phyloP scores from a whole-genome alignment of 2,888 invertebrate species.

The Dioctria linearis region DNA sequence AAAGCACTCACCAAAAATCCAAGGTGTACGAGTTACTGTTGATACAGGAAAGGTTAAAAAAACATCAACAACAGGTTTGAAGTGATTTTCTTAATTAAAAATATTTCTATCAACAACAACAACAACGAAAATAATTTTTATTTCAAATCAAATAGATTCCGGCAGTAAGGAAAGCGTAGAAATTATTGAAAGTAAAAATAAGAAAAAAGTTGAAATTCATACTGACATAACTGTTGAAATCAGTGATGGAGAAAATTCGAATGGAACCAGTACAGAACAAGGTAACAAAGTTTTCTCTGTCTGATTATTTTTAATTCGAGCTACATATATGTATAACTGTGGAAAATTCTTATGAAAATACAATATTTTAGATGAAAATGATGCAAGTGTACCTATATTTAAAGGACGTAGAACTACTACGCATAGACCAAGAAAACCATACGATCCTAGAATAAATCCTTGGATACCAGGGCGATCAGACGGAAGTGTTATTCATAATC shows the following conservation, averaged over 20 bases:
- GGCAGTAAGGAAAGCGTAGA: conserved; percentile 68
- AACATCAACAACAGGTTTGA: conserved; percentile 67
- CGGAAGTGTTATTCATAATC: conserved; percentile 59
- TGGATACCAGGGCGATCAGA: conserved; percentile 62
- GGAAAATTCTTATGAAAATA: background rate
- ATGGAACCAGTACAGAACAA: conserved; percentile 67
- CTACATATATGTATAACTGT: no score
- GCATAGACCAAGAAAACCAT: conserved; percentile 64
- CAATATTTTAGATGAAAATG: conserved; percentile 64
- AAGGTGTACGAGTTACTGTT: conserved; percentile 71
- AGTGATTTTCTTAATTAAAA: conserved; percentile 44
- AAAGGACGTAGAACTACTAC: conserved; percentile 66
- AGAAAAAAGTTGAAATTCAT: conserved; percentile 70
- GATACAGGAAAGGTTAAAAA: conserved; percentile 69
- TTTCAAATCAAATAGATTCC: conserved; percentile 63
- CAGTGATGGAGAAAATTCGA: conserved; percentile 65
- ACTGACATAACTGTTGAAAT: conserved; percentile 71
- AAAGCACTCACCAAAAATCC: conserved; percentile 67
- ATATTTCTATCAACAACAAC: background rate
- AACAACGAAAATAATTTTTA: background rate
- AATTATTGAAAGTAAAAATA: conserved; percentile 68
- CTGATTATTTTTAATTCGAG: background rate
- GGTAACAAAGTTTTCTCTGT: conserved; percentile 65
- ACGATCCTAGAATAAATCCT: conserved; percentile 65
- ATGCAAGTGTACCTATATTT: conserved; percentile 69